These are phyloP conservation scores for Rhynchomys soricoides DNA, from an alignment of 2,113 vertebrate species.

Conservation along the genomic window DNA sequence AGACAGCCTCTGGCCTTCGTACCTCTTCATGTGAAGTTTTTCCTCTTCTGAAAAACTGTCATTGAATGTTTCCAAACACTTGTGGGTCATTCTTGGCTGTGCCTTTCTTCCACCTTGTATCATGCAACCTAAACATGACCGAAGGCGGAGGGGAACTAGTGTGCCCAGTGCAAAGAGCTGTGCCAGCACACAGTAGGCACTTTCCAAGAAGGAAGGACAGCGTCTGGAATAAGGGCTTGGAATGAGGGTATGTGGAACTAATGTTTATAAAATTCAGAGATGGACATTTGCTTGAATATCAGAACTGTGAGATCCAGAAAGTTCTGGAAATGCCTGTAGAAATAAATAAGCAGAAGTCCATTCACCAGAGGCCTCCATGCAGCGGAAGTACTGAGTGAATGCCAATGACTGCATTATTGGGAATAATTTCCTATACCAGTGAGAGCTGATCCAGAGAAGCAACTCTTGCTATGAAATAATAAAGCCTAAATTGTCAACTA, in stretches of 20 bases:
- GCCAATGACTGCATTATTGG: background rate
- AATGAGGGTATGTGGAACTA: conserved; percentile 27
- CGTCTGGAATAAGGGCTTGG: conserved; percentile 3
- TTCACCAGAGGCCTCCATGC: background rate
- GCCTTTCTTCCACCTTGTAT: background rate
- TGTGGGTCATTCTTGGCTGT: background rate
- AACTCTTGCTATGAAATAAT: conserved; percentile 71
- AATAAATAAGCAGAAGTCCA: conserved; percentile 30
- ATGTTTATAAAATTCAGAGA: conserved; percentile 42
- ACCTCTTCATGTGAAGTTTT: background rate
- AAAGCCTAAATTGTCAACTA: conserved; percentile 65
- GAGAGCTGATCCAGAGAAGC: conserved; percentile 39
- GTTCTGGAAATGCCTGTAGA: conserved; percentile 56
- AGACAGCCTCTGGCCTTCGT: background rate
- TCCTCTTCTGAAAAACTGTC: background rate
- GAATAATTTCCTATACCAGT: conserved; percentile 24
- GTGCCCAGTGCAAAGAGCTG: background rate
- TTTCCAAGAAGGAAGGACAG: background rate
- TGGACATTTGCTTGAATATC: conserved; percentile 37
- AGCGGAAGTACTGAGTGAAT: conserved; percentile 29
- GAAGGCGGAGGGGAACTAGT: background rate
- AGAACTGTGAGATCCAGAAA: background rate
- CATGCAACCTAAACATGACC: background rate
- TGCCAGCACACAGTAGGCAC: background rate
- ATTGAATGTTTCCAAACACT: background rate